phyloP scores from a whole-genome alignment of 2,888 invertebrate genomes.

The Stenoptilia bipunctidactyla region DNA sequence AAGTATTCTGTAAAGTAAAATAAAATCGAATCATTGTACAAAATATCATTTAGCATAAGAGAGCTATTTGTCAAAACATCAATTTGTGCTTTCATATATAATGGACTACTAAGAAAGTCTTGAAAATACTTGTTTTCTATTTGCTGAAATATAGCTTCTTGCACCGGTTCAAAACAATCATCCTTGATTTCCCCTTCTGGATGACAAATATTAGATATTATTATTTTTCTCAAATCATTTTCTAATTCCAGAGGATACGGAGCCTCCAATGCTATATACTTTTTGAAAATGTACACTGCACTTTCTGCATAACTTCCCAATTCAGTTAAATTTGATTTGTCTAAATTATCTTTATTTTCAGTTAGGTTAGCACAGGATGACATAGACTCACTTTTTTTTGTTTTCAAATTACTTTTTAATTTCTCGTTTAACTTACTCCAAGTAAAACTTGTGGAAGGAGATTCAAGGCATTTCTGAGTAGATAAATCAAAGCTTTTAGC shows the following conservation, averaged over 20 bases:
- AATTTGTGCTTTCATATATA: constrained; percentile 93
- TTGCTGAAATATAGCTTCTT: constrained; percentile 75
- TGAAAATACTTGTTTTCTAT: constrained; percentile 83
- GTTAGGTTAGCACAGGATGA: constrained; percentile 40
- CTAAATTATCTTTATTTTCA: background rate
- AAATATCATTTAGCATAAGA: constrained; percentile 86
- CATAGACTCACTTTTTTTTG: constrained; percentile 25
- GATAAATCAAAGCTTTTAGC: constrained; percentile 44
- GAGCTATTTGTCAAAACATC: constrained; percentile 87
- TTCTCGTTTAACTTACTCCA: constrained; percentile 18
- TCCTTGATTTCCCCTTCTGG: constrained; percentile 76
- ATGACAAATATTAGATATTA: constrained; percentile 77
- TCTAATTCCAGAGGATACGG: constrained; percentile 71
- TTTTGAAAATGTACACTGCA: constrained; percentile 81
- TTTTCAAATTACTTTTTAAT: constrained; percentile 15
- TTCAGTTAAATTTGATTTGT: too few relatives aligned
- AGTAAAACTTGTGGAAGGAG: background rate
- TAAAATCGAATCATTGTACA: constrained; percentile 90
- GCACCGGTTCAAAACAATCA: constrained; percentile 80
- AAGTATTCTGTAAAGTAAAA: constrained; percentile 97
- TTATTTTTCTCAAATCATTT: constrained; percentile 68
- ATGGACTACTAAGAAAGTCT: constrained; percentile 87
- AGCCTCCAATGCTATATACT: constrained; percentile 80
- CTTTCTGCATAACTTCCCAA: constrained; percentile 23
- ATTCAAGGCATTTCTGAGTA: constrained; percentile 6